phyloP scores from a whole-genome alignment of 2,113 vertebrate genomes.

The Indri indri region DNA sequence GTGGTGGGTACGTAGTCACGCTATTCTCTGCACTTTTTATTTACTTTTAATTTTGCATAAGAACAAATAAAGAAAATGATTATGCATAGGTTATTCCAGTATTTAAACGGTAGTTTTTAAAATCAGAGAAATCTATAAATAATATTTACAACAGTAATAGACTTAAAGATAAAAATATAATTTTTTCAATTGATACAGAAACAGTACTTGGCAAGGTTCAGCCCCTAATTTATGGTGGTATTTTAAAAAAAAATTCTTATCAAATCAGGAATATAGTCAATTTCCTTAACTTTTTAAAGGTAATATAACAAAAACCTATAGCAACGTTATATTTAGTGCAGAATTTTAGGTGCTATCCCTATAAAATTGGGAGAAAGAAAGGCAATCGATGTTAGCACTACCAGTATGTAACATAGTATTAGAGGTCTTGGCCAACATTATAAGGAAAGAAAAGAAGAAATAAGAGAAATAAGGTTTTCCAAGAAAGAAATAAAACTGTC shows the following conservation, averaged over 20 bases:
- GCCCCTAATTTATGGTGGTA: not conserved
- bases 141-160: not conserved
- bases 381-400: not conserved
- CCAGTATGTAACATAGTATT: not conserved
- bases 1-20: not conserved
- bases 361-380: conserved; percentile 27
- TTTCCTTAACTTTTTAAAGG: not conserved
- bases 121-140: conserved; percentile 5
- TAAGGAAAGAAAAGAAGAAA: not conserved
- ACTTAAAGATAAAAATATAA: not conserved
- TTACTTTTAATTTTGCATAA: not conserved
- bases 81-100: not conserved
- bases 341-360: not conserved
- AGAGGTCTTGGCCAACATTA: not conserved
- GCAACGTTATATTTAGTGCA: not conserved
- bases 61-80: not conserved
- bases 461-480: not conserved
- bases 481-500: conserved; percentile 1
- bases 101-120: not conserved
- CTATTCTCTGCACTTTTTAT: not conserved
- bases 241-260: not conserved
- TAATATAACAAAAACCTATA: not conserved
- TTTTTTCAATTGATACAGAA: not conserved
- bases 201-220: not conserved
- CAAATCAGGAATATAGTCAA: conserved; percentile 11